Evolutionary conservation across 2,113 vertebrate genomes (phyloP), one percentile per base, ranked within the genome.

Genomic region (Ophthalmolycus amberensis): DNA sequence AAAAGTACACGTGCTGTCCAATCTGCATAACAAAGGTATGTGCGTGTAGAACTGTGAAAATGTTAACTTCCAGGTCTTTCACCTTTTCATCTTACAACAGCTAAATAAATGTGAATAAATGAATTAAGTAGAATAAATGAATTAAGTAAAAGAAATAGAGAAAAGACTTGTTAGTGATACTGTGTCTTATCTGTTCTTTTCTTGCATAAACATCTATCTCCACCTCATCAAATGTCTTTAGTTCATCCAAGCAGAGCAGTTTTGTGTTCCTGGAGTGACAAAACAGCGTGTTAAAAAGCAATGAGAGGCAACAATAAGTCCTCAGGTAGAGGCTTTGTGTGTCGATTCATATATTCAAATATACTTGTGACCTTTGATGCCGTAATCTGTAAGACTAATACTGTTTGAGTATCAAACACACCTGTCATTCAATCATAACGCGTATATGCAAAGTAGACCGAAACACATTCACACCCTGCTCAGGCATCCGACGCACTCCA

Each of bases 401-500:
- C 2, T 15, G 25, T 29, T 14, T 27, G 12, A 27, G 9, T 18
- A 58, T 20, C 34, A 56, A 73, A 74, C 77, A 81, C 56, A 38
- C 72, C 71, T 59, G 12, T 6, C n/a, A 76, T 71, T 86, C 40
- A 67, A 6, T 79, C 6, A 75, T 79, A 78, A 80, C 67, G 9
- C 18, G 59, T 8, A 11, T 20, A 74, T 4, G 9, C 20, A 70
- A 65, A 63, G 22, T 73, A 77, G 75, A 83, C 37, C 37, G 68
- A 27, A 67, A 89, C 54, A 79, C 48, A 68, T 18, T 34, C 92
- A 92, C 93, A 78, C 93, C 92, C 89, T 67, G 52, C 77, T 38
- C 3, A 89, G 90, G 91, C 52, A 93, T 93, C 67, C 69, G 18
- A 80, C 42, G 9, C 75, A 80, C 85, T 83, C 77, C 62, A 34